Evolutionary conservation across 2,113 vertebrate species (phyloP).

Genomic region (Kobus ellipsiprymnus): DNA sequence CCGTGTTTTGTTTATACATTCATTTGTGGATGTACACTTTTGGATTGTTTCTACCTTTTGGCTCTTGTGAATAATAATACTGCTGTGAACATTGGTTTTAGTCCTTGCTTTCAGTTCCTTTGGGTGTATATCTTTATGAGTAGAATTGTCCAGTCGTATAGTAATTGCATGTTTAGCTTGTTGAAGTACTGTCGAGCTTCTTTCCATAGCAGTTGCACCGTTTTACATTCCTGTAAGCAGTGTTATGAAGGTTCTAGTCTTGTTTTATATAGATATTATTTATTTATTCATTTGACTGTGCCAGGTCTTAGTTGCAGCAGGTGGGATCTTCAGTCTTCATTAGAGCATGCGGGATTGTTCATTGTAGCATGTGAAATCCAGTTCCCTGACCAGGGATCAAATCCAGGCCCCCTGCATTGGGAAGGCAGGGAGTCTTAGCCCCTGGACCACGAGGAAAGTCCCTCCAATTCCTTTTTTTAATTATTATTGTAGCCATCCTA

Average conservation of each 20-base stretch:
- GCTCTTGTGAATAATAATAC: not conserved
- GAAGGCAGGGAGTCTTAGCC: not conserved
- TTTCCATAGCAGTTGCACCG: not conserved
- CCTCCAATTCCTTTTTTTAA: not conserved
- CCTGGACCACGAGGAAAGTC: not conserved
- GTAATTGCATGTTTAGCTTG: not conserved
- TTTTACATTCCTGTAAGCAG: not conserved
- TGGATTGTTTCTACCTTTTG: not conserved
- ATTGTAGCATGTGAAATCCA: not conserved
- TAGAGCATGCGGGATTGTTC: not conserved
- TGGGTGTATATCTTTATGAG: not conserved
- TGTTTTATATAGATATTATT: not conserved
- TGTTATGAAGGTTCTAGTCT: not conserved
- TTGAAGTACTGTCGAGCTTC: not conserved
- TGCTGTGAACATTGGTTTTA: not conserved
- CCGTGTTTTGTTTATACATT: not conserved
- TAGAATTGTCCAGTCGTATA: not conserved
- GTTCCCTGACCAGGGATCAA: not conserved
- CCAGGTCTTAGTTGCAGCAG: not conserved
- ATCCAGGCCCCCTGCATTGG: not conserved
- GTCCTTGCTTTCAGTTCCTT: conserved; percentile 4
- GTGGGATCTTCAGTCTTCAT: not conserved
- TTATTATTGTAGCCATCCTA: not conserved
- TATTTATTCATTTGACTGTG: not conserved
- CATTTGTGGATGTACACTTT: not conserved